Conservation (phyloP, 1,140 invertebrate species). For the Aphelinus certus region DNA sequence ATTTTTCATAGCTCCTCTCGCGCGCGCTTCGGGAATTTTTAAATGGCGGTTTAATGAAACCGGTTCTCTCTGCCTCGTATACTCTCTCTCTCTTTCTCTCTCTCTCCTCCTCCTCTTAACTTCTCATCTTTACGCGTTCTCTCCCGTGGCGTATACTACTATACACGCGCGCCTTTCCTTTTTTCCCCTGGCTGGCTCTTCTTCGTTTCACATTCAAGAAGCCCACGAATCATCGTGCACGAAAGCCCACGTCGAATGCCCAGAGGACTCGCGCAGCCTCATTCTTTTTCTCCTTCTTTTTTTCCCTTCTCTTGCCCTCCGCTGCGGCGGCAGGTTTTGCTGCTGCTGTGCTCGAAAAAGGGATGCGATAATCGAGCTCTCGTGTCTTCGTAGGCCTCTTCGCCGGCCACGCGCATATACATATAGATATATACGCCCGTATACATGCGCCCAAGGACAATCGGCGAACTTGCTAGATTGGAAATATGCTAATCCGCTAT, state of each 20-base stretch:
- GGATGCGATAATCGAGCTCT: conserved; percentile 22
- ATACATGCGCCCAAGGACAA: conserved; percentile 19
- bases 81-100: conserved; percentile 22
- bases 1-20: conserved; percentile 54
- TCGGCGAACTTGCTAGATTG: conserved; percentile 24
- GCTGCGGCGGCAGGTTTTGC: conserved; percentile 21
- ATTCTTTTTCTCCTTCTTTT: conserved; percentile 16
- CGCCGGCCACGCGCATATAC: not conserved
- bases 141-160: too few relatives aligned
- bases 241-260: conserved; percentile 11
- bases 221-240: conserved; percentile 13
- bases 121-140: conserved; percentile 6
- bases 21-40: conserved; percentile 53
- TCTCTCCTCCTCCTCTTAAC: not conserved
- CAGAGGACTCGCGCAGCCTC: conserved; percentile 16
- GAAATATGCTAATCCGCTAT: conserved; percentile 33
- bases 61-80: conserved; percentile 45
- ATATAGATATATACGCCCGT: not conserved
- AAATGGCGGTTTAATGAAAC: conserved; percentile 59
- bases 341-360: not conserved
- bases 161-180: too few relatives aligned
- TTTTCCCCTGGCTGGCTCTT: not conserved
- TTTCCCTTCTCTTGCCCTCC: not conserved
- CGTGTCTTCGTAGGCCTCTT: conserved; percentile 4
- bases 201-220: not conserved